phyloP scores from a whole-genome alignment of 2,888 invertebrate species.

The Habrosyne pyritoides region DNA sequence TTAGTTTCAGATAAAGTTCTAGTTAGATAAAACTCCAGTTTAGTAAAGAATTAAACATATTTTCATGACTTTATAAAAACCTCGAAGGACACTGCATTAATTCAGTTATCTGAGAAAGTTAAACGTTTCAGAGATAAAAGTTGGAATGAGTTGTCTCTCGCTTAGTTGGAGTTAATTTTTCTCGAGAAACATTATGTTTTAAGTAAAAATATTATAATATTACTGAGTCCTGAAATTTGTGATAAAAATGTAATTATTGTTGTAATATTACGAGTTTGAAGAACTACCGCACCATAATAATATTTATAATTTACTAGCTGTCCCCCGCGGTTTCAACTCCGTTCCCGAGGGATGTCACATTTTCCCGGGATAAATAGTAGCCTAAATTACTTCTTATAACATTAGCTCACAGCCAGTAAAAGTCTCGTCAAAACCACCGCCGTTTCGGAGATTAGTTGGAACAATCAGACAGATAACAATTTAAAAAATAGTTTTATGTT shows the following conservation, averaged over 20 bases:
- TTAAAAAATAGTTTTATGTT: too few species aligned
- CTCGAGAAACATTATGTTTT: not conserved
- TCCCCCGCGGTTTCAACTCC: too few species aligned
- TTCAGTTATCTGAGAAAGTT: constrained; percentile 11
- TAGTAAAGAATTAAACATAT: not conserved
- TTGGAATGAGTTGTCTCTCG: constrained; percentile 8
- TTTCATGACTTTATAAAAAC: not conserved
- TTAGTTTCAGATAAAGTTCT: not conserved
- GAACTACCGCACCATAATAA: too few species aligned
- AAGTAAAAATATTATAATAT: not conserved
- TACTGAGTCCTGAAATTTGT: not conserved
- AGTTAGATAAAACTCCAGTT: not conserved
- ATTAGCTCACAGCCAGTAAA: too few species aligned
- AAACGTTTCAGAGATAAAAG: constrained; percentile 10
- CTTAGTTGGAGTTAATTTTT: not conserved
- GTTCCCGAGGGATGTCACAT: too few species aligned
- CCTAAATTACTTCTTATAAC: too few species aligned
- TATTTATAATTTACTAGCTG: too few species aligned
- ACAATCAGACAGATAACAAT: too few species aligned
- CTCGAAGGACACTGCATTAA: constrained; percentile 2
- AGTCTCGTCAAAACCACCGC: too few species aligned
- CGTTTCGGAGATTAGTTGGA: too few species aligned
- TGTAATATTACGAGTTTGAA: not conserved
- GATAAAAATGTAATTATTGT: not conserved
- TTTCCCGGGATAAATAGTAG: too few species aligned